phyloP scores from a whole-genome alignment of 2,888 invertebrate species.

The Himalopsyche japonica region DNA sequence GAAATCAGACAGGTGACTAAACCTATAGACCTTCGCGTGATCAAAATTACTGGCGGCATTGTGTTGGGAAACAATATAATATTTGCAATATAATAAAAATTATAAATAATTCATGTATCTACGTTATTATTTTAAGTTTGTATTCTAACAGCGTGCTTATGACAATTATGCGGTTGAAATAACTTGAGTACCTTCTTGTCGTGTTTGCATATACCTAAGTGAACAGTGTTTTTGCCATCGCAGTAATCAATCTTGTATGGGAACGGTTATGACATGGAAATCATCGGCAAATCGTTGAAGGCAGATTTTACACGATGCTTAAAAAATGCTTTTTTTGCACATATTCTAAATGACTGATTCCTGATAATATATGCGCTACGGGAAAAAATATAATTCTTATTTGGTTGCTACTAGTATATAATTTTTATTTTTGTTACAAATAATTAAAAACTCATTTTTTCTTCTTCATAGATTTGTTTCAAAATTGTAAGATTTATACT shows the following conservation, averaged over 20 bases:
- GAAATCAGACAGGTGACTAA: not conserved
- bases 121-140: not conserved
- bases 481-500: too few relatives aligned
- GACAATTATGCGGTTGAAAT: not conserved
- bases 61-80: not conserved
- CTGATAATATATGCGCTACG: too few relatives aligned
- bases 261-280: not conserved
- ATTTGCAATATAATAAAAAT: not conserved
- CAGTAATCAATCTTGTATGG: not conserved
- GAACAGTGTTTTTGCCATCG: not conserved
- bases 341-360: too few relatives aligned
- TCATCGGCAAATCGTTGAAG: not conserved
- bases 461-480: too few relatives aligned
- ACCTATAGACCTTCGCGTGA: not conserved
- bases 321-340: too few relatives aligned
- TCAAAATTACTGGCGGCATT: not conserved
- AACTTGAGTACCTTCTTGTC: not conserved
- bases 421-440: too few relatives aligned
- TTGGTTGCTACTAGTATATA: too few relatives aligned
- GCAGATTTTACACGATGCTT: too few relatives aligned
- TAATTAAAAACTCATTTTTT: too few relatives aligned
- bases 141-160: conserved; percentile 2
- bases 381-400: too few relatives aligned
- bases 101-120: not conserved
- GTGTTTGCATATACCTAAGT: not conserved